phyloP scores from a whole-genome alignment of 1,140 invertebrate genomes.

The Anoplolepis gracilipes region DNA sequence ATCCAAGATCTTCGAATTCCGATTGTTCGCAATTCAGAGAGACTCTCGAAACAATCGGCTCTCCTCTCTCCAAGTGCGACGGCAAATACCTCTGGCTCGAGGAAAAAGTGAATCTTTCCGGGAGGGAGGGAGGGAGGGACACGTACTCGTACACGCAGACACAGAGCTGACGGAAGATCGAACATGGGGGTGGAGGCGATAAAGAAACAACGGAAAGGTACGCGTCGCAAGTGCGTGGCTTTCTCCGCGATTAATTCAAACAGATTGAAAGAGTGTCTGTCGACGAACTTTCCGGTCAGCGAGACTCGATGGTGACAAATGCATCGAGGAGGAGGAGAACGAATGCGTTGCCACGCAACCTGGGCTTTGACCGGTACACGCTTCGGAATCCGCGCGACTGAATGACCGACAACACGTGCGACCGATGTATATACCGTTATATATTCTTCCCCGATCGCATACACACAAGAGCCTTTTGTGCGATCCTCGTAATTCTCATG shows the following conservation, averaged over 20 bases:
- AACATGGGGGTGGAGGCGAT: background rate
- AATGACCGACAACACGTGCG: background rate
- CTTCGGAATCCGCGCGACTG: constrained; percentile 13
- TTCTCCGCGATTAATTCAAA: constrained; percentile 33
- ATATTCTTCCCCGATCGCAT: constrained; percentile 9
- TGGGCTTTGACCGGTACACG: constrained; percentile 49
- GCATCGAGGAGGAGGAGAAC: constrained; percentile 28
- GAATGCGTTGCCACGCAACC: constrained; percentile 51
- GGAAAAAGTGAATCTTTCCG: constrained; percentile 33
- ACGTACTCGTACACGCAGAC: background rate
- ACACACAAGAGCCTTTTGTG: constrained; percentile 37
- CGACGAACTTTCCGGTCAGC: constrained; percentile 13
- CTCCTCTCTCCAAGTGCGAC: background rate
- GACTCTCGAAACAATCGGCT: constrained; percentile 31
- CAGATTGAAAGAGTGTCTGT: background rate
- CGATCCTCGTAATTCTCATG: constrained; percentile 41
- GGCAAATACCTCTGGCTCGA: background rate
- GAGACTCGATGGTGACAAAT: too few relatives aligned
- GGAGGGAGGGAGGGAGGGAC: background rate
- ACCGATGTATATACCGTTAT: background rate
- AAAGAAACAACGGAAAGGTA: too few relatives aligned
- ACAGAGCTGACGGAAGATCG: too few relatives aligned
- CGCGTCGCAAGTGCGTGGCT: background rate
- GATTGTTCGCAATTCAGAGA: constrained; percentile 11
- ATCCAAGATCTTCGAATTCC: background rate